These are phyloP conservation scores for Physocephala rufipes DNA, from an alignment of 2,888 invertebrate species.

Conservation along the genomic window DNA sequence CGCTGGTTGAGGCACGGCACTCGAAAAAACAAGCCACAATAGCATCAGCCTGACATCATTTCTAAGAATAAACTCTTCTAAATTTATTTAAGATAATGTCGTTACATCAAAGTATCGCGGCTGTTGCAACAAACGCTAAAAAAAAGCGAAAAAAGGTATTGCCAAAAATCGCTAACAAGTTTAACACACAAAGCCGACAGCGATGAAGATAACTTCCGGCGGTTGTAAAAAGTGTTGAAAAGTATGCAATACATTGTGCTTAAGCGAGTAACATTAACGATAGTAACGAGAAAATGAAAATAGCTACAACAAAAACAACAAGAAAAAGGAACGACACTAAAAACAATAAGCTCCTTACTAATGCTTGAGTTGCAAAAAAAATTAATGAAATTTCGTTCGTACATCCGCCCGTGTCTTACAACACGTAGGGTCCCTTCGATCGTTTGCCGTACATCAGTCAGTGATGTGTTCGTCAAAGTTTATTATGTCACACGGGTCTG, in stretches of 20 bases:
- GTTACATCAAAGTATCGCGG: constrained; percentile 7
- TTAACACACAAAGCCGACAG: background rate
- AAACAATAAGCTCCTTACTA: constrained; percentile 5
- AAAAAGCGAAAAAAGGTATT: background rate
- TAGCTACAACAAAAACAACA: background rate
- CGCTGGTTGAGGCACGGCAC: too few species aligned
- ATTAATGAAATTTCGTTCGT: background rate
- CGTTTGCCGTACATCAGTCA: background rate
- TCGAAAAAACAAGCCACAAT: too few species aligned
- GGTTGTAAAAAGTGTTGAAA: constrained; percentile 3
- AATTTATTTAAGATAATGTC: constrained; percentile 17
- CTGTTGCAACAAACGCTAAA: constrained; percentile 19
- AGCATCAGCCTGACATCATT: too few species aligned
- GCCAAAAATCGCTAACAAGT: background rate
- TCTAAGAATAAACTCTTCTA: background rate
- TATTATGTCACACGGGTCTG: background rate
- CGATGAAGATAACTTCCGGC: constrained; percentile 4
- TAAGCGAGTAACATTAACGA: constrained; percentile 13
- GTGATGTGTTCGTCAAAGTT: too few species aligned
- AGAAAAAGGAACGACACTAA: background rate
- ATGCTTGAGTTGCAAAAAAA: background rate
- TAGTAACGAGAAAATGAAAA: background rate
- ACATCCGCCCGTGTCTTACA: constrained; percentile 10
- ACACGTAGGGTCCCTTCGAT: background rate
- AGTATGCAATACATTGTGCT: constrained; percentile 24